A percentile compares a stretch with the other conserved stretches of the same genome.
Conservation (phyloP, 1,140 invertebrate species). For the Papilio polytes region DNA sequence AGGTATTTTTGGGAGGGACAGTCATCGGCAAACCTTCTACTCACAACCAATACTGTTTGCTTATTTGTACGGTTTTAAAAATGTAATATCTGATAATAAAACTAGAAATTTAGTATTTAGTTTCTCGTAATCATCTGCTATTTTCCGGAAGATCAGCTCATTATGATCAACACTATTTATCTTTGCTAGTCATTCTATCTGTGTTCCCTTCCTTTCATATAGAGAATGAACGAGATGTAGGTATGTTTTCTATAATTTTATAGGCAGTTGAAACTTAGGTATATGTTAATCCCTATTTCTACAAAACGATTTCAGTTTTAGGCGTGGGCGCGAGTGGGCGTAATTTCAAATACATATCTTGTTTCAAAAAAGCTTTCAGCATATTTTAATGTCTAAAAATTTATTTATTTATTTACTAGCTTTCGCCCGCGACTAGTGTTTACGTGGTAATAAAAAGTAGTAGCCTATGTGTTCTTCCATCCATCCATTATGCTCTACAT, state of each 20-base stretch:
- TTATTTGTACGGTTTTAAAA: too few species aligned
- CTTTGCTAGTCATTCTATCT: not conserved
- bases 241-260: not conserved
- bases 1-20: too few species aligned
- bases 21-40: too few species aligned
- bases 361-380: slow-evolving; percentile 5
- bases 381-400: not conserved
- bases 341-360: not conserved
- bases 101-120: too few species aligned
- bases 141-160: not conserved
- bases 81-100: not conserved
- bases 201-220: not conserved
- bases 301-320: not conserved
- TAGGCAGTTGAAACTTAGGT: not conserved
- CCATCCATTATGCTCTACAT: too few species aligned
- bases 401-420: not conserved
- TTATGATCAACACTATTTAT: not conserved
- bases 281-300: not conserved
- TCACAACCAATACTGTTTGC: too few species aligned
- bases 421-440: too few species aligned
- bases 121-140: too few species aligned
- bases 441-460: too few species aligned
- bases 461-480: too few species aligned
- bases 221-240: not conserved
- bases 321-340: not conserved